These are phyloP conservation scores for Eupeodes luniger DNA, from an alignment of 2,888 invertebrate genomes.

Conservation along the genomic window DNA sequence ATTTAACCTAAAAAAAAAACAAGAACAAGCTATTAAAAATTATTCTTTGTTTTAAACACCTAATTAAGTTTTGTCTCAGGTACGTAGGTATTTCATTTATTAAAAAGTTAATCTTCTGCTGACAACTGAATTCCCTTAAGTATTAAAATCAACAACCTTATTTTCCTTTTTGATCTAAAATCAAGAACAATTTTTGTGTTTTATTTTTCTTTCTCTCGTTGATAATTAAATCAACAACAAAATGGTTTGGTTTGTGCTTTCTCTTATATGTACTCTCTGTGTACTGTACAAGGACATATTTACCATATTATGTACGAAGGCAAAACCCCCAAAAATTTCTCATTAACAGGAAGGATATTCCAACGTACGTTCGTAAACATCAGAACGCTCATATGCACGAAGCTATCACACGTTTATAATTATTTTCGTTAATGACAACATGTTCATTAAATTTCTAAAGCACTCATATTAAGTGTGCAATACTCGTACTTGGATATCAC, in stretches of 20 bases:
- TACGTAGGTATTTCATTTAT: too few species aligned
- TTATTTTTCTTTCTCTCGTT: too few species aligned
- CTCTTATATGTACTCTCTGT: too few species aligned
- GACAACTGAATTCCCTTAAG: background rate
- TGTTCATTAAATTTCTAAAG: slow-evolving; percentile 63
- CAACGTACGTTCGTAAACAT: slow-evolving; percentile 23
- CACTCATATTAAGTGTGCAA: slow-evolving; percentile 46
- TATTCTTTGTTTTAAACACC: too few species aligned
- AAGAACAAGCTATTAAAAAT: too few species aligned
- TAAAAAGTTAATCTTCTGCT: too few species aligned
- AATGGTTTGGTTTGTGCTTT: background rate
- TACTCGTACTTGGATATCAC: background rate
- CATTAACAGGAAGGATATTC: background rate
- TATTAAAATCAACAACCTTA: background rate
- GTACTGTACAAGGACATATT: too few species aligned
- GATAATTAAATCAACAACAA: slow-evolving; percentile 50
- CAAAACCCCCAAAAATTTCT: background rate
- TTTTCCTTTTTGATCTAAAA: slow-evolving; percentile 41
- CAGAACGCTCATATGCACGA: background rate
- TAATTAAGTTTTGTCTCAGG: too few species aligned
- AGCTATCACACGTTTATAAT: slow-evolving; percentile 54
- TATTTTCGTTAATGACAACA: slow-evolving; percentile 68
- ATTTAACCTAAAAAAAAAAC: too few species aligned
- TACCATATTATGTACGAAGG: too few species aligned
- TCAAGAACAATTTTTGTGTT: slow-evolving; percentile 53